Conservation (phyloP, 2,888 invertebrate species). For the Deladenus siricidicola region DNA sequence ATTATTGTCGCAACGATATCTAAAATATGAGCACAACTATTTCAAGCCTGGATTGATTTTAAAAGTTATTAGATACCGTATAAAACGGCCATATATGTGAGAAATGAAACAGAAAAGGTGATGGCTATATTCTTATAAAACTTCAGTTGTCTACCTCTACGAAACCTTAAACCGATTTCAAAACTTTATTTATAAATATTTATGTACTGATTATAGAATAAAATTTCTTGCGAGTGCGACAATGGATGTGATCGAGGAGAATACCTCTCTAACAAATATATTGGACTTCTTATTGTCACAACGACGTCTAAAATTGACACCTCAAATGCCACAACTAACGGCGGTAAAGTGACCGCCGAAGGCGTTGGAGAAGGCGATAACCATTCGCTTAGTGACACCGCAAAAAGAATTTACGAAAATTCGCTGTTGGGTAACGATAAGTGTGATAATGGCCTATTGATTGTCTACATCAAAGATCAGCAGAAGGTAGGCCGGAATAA, state of each 20-base stretch:
- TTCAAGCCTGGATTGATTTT: no score
- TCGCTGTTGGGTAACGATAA: slow-evolving; percentile 39
- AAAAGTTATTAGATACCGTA: no score
- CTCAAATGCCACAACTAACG: no score
- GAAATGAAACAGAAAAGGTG: no score
- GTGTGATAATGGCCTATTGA: slow-evolving; percentile 48
- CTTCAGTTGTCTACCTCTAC: no score
- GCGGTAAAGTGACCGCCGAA: not conserved
- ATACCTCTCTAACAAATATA: slow-evolving; percentile 16
- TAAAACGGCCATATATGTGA: no score
- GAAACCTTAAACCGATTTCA: no score
- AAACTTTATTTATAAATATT: no score
- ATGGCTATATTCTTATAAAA: no score
- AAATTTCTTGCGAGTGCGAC: slow-evolving; percentile 20
- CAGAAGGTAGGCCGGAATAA: no score
- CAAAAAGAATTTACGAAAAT: slow-evolving; percentile 38
- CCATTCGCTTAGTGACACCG: slow-evolving; percentile 30
- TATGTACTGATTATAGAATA: slow-evolving; percentile 13
- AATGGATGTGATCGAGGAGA: slow-evolving; percentile 19
- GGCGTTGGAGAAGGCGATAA: not conserved
- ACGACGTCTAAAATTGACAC: slow-evolving; percentile 12
- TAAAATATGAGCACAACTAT: no score
- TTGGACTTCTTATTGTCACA: slow-evolving; percentile 19
- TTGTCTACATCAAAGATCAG: slow-evolving; percentile 39
- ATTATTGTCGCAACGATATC: no score